Evolutionary conservation across 2,888 invertebrate genomes (phyloP).

Genomic region (Cabera pusaria): DNA sequence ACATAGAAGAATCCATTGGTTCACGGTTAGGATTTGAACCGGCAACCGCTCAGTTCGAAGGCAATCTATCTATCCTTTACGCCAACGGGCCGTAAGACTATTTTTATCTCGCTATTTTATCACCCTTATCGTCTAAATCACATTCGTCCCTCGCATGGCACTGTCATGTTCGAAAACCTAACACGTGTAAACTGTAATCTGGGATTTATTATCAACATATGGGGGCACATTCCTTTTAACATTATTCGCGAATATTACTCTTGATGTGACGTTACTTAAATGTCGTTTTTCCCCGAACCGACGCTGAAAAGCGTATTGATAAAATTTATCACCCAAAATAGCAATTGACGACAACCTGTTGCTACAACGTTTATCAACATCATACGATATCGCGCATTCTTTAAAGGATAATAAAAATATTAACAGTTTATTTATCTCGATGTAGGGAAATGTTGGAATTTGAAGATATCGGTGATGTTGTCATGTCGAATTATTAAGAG

Average conservation of each 20-base stretch:
- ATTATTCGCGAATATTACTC: too few relatives aligned
- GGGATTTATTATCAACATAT: conserved; percentile 7
- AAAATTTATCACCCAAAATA: conserved; percentile 41
- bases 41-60: too few relatives aligned
- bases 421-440: conserved; percentile 34
- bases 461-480: conserved; percentile 11
- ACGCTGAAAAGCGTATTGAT: conserved; percentile 15
- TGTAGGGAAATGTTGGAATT: conserved; percentile 24
- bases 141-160: conserved; percentile 9
- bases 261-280: too few relatives aligned
- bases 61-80: too few relatives aligned
- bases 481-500: conserved; percentile 1
- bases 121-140: too few relatives aligned
- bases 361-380: conserved; percentile 43
- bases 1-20: too few relatives aligned
- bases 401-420: conserved; percentile 41
- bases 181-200: conserved; percentile 13
- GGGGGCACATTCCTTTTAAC: conserved; percentile 12
- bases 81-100: too few relatives aligned
- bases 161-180: conserved; percentile 1
- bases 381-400: conserved; percentile 46
- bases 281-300: conserved; percentile 20
- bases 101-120: too few relatives aligned
- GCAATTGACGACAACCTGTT: conserved; percentile 48
- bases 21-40: too few relatives aligned